These are phyloP conservation scores for Halocynthia aurantium DNA, from an alignment of 23 tunicate species.

Conservation along the genomic window DNA sequence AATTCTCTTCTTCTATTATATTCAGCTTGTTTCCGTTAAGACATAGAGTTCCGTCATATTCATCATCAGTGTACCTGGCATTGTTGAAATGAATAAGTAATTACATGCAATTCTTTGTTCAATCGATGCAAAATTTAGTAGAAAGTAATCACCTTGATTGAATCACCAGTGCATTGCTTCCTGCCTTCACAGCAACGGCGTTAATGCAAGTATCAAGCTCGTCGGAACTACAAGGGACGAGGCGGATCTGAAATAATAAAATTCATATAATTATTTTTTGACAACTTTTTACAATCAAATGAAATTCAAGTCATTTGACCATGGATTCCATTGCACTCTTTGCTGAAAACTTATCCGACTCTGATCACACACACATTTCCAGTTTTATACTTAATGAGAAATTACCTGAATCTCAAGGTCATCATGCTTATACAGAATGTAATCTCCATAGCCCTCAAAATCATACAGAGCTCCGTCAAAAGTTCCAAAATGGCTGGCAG, in stretches of 20 bases:
- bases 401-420: constrained; percentile 5
- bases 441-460: constrained; percentile 5
- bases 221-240: not conserved
- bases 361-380: too few relatives aligned
- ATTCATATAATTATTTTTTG: too few relatives aligned
- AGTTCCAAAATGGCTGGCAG: constrained; percentile 19
- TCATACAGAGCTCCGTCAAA: constrained; percentile 28
- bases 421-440: not conserved
- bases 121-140: too few relatives aligned
- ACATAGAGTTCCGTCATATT: constrained; percentile 15
- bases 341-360: too few relatives aligned
- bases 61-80: constrained; percentile 18
- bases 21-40: constrained; percentile 3
- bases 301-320: too few relatives aligned
- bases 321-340: too few relatives aligned
- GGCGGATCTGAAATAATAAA: constrained; percentile 7
- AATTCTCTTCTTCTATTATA: not conserved
- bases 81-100: not conserved
- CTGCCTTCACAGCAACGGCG: constrained; percentile 1
- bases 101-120: too few relatives aligned
- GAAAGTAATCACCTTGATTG: constrained; percentile 15
- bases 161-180: constrained; percentile 8
- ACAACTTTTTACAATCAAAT: too few relatives aligned
- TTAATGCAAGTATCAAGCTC: not conserved
- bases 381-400: not conserved